Conservation (phyloP, 2,113 vertebrate species). For the Myrmecobius fasciatus region DNA sequence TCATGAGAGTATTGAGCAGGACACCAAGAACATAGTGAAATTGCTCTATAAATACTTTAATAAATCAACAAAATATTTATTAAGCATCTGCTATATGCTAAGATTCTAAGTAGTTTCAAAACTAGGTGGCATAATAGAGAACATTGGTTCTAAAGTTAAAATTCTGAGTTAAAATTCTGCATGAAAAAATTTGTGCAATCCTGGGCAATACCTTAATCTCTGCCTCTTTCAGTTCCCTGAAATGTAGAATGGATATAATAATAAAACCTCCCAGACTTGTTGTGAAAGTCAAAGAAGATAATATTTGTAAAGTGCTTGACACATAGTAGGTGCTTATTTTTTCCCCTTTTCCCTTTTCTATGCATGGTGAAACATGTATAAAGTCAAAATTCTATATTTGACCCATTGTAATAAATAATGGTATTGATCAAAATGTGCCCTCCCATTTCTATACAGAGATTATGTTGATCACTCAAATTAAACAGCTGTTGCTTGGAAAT, state of each 20-base stretch:
- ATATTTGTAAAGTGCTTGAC: background rate
- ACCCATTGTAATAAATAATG: background rate
- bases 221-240: background rate
- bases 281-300: background rate
- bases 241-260: background rate
- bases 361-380: background rate
- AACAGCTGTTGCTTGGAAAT: background rate
- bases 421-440: background rate
- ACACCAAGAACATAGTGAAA: background rate
- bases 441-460: background rate
- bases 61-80: background rate
- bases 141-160: background rate
- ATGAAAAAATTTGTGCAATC: background rate
- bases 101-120: background rate
- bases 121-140: background rate
- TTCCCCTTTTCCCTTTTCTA: background rate
- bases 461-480: background rate
- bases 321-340: background rate
- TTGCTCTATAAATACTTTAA: background rate
- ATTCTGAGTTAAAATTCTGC: background rate
- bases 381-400: background rate
- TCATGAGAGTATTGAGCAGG: background rate
- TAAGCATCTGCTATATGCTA: background rate
- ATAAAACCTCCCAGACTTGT: background rate
- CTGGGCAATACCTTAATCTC: background rate